phyloP scores from a whole-genome alignment of 2,888 invertebrate genomes.

The Galeopsomyia nigrocyanea region DNA sequence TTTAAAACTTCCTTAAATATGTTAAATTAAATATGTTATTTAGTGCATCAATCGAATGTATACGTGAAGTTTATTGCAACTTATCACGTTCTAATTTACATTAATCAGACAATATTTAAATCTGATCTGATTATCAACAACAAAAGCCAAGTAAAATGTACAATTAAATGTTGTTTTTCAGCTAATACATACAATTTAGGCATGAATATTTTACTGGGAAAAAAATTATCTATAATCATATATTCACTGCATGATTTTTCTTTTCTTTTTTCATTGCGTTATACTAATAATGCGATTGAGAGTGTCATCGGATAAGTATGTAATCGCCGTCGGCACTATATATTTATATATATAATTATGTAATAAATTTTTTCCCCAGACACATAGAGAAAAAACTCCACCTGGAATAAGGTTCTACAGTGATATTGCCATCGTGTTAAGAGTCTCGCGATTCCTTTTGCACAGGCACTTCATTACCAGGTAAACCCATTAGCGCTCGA shows the following conservation, averaged over 20 bases:
- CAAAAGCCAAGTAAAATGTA: conserved; percentile 17
- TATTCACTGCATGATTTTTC: conserved; percentile 6
- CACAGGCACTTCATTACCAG: conserved; percentile 64
- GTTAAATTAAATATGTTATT: neutral
- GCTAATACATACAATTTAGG: conserved; percentile 24
- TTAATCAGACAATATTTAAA: conserved; percentile 1
- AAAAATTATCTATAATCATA: conserved; percentile 23
- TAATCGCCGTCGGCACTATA: conserved; percentile 11
- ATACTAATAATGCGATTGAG: conserved; percentile 3
- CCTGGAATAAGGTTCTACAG: conserved; percentile 51
- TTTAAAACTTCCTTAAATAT: conserved; percentile 24
- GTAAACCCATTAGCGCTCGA: conserved; percentile 48
- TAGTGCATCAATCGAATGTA: neutral
- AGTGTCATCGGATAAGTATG: conserved; percentile 14
- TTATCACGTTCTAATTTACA: conserved; percentile 9
- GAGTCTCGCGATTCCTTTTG: conserved; percentile 52
- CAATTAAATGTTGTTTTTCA: conserved; percentile 11
- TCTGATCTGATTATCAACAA: conserved; percentile 13
- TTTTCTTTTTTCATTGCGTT: neutral
- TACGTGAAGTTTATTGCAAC: conserved; percentile 14
- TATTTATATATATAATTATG: conserved; percentile 43
- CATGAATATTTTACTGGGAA: conserved; percentile 20
- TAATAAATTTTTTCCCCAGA: conserved; percentile 45
- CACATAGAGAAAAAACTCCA: conserved; percentile 30
- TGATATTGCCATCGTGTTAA: conserved; percentile 57